Conservation (phyloP, 2,888 invertebrate species). For the Melieria crassipennis region DNA sequence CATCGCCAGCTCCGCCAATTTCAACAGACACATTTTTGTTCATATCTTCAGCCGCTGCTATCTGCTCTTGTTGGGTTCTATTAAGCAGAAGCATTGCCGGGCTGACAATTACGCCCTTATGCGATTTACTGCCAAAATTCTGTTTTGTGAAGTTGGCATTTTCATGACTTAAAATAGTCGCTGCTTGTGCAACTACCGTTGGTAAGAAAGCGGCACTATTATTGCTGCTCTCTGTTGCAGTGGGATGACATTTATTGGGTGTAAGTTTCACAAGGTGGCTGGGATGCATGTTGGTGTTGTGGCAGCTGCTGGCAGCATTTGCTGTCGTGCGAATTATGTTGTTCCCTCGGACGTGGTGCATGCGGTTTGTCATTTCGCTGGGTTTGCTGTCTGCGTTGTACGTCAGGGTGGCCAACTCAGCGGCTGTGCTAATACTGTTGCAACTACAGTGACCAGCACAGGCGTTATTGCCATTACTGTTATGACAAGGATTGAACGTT, state of each 20-base stretch:
- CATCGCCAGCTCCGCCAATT: neutral
- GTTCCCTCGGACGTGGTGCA: constrained; percentile 26
- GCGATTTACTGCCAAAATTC: constrained; percentile 52
- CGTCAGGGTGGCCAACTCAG: neutral
- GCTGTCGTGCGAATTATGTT: constrained; percentile 30
- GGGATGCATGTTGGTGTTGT: neutral
- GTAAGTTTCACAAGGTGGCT: too few relatives aligned
- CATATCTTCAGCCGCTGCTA: neutral
- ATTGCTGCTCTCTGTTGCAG: neutral
- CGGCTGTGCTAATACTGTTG: neutral
- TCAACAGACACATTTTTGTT: neutral
- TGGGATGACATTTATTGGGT: too few relatives aligned
- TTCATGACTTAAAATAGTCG: constrained; percentile 5
- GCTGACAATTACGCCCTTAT: constrained; percentile 56
- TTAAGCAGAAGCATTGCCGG: constrained; percentile 38
- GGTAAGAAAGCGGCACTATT: neutral
- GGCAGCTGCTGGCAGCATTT: constrained; percentile 5
- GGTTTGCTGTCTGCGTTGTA: constrained; percentile 16
- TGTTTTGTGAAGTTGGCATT: constrained; percentile 52
- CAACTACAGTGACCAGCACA: constrained; percentile 5
- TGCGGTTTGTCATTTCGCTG: constrained; percentile 38
- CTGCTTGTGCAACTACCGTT: neutral
- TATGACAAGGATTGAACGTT: constrained; percentile 46
- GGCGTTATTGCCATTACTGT: constrained; percentile 1
- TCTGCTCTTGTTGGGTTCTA: neutral